Evolutionary conservation across 2,113 vertebrate genomes (phyloP), one percentile per base, ranked within the genome.

Genomic region (Xyliphius kryptos): DNA sequence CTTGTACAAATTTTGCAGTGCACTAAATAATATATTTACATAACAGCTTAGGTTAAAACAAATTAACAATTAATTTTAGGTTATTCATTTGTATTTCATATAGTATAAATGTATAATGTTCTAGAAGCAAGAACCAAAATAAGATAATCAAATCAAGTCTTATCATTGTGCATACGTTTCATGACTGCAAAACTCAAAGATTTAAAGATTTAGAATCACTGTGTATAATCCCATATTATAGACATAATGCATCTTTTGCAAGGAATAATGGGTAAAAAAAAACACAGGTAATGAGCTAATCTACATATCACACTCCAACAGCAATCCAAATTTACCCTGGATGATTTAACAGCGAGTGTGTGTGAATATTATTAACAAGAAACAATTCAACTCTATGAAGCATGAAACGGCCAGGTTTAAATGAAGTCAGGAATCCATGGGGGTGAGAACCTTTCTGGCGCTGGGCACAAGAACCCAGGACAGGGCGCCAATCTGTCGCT

Each of bases 161-260:
- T 13, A 13, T 41, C 59, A 61, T 20, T 61, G 46, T 44, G 69
- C 63, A 67, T 71, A 74, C 67, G 75, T 77, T 77, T 20, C 11
- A 81, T 74, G 76, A 41, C 5, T 14, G 40, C 10, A 10, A 14
- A 10, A 41, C 9, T 12, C 7, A 32, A 32, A 32, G 26, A 3
- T 6, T 32, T 32, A 41, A 10, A 14, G 40, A 41, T 12, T 14
- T 41, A 41, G 3, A 12, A 12, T 3, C 40, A 41, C 40, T 14
- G 40, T 41, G 40, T 11, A 41, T 12, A 14, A 41, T 41, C 40
- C 5, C 40, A 14, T 41, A 12, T 41, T 41, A 12, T 41, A 14
- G 10, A 12, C 9, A 12, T 10, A 12, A 41, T 12, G 9, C 9
- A 41, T 41, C 40, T 41, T 41, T 41, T 2, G 40, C 40, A 41